Evolutionary conservation across 2,888 invertebrate species (phyloP), one percentile per base, ranked within the genome.

Genomic region (Polydrusus tereticollis): DNA sequence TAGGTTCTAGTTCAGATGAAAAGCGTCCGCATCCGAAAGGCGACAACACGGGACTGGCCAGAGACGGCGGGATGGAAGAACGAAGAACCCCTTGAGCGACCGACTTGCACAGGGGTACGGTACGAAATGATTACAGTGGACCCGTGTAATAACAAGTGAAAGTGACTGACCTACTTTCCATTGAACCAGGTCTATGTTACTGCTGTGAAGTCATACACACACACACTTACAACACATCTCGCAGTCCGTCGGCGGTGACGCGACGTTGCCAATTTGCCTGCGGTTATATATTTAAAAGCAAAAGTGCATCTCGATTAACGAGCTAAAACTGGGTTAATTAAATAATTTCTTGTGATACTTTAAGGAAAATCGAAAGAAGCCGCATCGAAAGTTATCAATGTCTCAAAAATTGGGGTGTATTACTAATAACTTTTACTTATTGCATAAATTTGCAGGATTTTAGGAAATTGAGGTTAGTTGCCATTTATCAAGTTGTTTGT

Each of bases 111-210:
- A 87, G 88, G 87, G 88, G 87, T 88, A 90, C 90, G 89, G 89
- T 89, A 89, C 88, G 88, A 89, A 90, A 90, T 90, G 90, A 90
- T 90, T 90, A 90, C 90, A 88, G 88, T 88, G 89, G 88, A 88
- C 89, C 91, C 90, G 91, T 92, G 92, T 91, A 92, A 92, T 91
- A 92, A 92, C 91, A 92, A 93, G 93, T 93, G 93, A 93, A 93
- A 93, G 93, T 93, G 92, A 92, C 89, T 93, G 94, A 94, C 94
- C 94, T 91, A 94, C 94, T 94, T 94, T 93, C 92, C 89, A 89
- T 88, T 90, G 92, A 94, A 94, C 93, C 93, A 94, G 94, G 94
- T 94, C 94, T 94, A 94, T 94, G 94, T 94, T 92, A 92, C 83
- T 82, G 83, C 83, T 83, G 84, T 84, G 84, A 82, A 84, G 84